Base-by-base conservation (phyloP, 1,140 invertebrate genomes). In the Euglossa dilemma region DNA sequence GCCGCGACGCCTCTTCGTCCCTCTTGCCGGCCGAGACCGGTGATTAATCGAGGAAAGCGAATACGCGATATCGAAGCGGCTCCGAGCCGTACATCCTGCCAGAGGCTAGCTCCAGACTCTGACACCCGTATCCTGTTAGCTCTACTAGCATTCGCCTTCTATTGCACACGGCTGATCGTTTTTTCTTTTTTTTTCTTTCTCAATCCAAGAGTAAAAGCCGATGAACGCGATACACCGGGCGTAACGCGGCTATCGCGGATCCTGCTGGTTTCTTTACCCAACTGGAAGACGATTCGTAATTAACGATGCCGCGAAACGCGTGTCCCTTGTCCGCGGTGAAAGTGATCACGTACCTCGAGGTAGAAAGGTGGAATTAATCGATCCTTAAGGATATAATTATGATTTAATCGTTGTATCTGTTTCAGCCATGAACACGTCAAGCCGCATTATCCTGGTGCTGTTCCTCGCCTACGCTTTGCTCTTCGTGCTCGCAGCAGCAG, bases 351-450 rank as follows among this genome's bases (percentile, higher is more conserved):
- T 43, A 23, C 7, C 11, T 64, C 28, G 63, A 43, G 36, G 36
- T 64, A 43, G 63, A 64, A 43, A 64, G 63, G 36, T 20, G 36
- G 28, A 20, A 28, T 64, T 20, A 16, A 36, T 18, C 43, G 18
- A 18, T 64, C 45, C 45, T 43, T 43, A 36, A 5, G n/a, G 3
- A 20, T 12, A 2, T 6, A 66, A 66, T 23, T 25, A 11, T 25
- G 8, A 6, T 16, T 50, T 18, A 11, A 28, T 18, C 11, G 16
- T n/a, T 36, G 20, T n/a, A 66, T 82, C 56, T 84, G 14, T 91
- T 91, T 66, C 74, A 91, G 89, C 64, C 73, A 91, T 91, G 90
- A 89, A 70, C 16, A 70, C 45, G 12, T 79, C 79, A 50, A 85
- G 28, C 56, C 86, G 89, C 47, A 52, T 89, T 18, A 36, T 85